Percentiles rank a stretch among this genome's conserved stretches.
Evolutionary conservation across 2,797 vertebrate species (phyloP).

Genomic region (Catamblyrhynchus diadema): DNA sequence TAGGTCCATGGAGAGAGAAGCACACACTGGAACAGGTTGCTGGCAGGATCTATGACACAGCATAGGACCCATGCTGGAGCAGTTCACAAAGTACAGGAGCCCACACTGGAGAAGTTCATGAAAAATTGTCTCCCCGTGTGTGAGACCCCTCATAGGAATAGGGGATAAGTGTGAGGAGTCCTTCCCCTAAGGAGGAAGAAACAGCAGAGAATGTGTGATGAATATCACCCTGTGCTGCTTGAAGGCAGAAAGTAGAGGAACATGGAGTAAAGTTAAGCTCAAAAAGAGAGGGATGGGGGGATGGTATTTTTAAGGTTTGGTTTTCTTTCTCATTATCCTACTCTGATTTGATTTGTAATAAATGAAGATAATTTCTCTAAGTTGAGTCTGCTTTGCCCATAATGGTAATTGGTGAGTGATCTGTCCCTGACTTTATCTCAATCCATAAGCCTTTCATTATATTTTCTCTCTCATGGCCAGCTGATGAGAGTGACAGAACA

Average conservation of each 20-base stretch:
- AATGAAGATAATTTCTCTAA: neutral
- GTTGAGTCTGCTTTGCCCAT: neutral
- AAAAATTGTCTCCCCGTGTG: neutral
- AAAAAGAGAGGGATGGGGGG: neutral
- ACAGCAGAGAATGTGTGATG: neutral
- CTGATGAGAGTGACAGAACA: neutral
- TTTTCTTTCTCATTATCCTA: neutral
- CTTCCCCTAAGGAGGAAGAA: neutral
- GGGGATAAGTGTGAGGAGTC: neutral
- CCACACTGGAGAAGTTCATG: neutral
- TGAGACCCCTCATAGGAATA: neutral
- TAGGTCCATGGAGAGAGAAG: neutral
- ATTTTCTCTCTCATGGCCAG: neutral
- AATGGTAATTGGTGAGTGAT: neutral
- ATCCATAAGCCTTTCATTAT: neutral
- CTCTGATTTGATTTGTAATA: neutral
- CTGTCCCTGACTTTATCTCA: neutral
- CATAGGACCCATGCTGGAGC: rapidly evolving
- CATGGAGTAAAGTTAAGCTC: neutral
- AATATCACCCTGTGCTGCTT: neutral
- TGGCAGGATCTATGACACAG: neutral
- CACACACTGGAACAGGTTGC: neutral
- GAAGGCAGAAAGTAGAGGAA: neutral
- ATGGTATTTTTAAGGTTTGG: neutral
- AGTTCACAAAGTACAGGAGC: neutral